Base-by-base conservation (phyloP, 2,113 vertebrate species). In the zebrafish (Danio rerio) region DNA sequence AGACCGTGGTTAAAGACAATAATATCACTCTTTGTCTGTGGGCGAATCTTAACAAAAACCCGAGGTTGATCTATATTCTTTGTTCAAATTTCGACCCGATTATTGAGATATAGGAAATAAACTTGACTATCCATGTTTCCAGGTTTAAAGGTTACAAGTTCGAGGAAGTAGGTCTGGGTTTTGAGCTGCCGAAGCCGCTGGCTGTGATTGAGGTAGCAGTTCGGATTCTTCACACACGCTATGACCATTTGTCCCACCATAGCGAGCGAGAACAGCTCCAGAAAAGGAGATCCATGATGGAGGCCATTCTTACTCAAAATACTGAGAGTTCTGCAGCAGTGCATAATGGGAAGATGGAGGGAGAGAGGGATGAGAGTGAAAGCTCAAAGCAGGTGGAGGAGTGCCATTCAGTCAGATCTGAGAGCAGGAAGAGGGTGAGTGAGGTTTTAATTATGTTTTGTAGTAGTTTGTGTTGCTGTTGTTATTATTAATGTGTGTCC, bases 1-100 rank as follows among this genome's bases (percentile, higher is more conserved):
- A 97, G 80, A 92, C 88, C 52, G 91, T 95, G 78, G 88, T 97
- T 68, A 90, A 78, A 82, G 92, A 94, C 68, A 89, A 93, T 56
- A 94, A 94, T 15, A 4, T 94, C 11, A 95, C 94, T 0, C 88
- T 98, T 3, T 97, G 95, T 81, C 72, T 99, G 61, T 99, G 97
- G 97, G 96, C 93, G 63, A 99, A 99, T 90, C 93, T 98, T 82
- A 97, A 92, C 88, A 97, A 95, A 91, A 96, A 96, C 83, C 87
- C 91, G 66, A 97, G 95, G 98, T 97, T 84, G 20, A 73, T 56
- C 13, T 53, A 0, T 16, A 16, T 62, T 61, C 40, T 10, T 70
- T 31, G 42, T 0, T 75, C 1, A 69, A 8, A 12, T 80, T 62
- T n/a, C 47, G 45, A 13, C 20, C 3, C 4, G 12, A 2, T 63